These are phyloP conservation scores for Parus major DNA, from an alignment of 2,113 vertebrate species.

Conservation along the genomic window DNA sequence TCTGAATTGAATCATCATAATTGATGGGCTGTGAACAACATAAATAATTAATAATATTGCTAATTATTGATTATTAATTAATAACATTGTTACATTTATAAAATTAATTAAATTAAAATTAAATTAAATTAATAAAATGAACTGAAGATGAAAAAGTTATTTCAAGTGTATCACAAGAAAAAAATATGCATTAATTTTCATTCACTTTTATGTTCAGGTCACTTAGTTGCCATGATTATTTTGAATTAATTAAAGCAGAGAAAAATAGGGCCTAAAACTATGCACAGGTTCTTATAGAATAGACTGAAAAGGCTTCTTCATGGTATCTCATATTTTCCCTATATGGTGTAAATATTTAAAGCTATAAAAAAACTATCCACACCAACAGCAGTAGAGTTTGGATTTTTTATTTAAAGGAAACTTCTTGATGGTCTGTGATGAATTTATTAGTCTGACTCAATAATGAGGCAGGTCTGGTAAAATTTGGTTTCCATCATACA, in stretches of 20 bases:
- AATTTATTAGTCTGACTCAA: neutral
- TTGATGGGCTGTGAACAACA: neutral
- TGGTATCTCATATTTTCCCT: neutral
- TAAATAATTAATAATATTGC: neutral
- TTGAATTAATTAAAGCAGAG: neutral
- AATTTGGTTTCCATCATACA: neutral
- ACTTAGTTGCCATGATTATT: neutral
- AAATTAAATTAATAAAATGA: neutral
- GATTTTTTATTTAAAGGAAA: neutral
- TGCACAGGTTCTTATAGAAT: neutral
- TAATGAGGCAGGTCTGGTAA: neutral
- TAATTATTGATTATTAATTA: too few species aligned
- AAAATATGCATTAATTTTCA: neutral
- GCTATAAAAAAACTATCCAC: neutral
- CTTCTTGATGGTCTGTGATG: neutral
- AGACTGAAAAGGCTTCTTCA: neutral
- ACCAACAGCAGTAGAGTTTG: neutral
- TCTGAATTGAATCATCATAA: too few species aligned
- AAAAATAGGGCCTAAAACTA: neutral
- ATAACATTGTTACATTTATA: too few species aligned
- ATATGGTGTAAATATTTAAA: neutral
- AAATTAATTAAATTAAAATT: too few species aligned
- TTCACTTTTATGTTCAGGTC: neutral
- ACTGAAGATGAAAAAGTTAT: neutral
- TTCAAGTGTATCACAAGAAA: neutral